Evolutionary conservation across 1,140 invertebrate genomes (phyloP), one percentile per base, ranked within the genome.

Genomic region (Aphaenogaster ashmeadi): DNA sequence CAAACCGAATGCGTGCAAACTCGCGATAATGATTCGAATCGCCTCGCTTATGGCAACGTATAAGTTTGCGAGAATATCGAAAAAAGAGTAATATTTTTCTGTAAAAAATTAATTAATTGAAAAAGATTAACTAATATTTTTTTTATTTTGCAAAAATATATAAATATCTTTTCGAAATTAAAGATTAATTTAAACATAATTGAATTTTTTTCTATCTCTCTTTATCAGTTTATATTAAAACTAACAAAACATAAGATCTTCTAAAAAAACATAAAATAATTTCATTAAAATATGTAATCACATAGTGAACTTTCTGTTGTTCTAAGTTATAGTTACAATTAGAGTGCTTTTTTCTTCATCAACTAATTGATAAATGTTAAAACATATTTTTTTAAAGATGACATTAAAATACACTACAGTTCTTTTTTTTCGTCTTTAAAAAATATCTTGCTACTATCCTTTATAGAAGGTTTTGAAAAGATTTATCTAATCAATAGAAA

Each of bases 21-120:
- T 60, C 38, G 6, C 13, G 7, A 60, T 44, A 36, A 27, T n/a
- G 54, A 83, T 75, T 74, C 44, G n/a, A 60, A 75, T 75, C 11
- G 11, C 0, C n/a, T 58, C 3, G 18, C 7, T 84, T 84, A 15
- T 38, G 2, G 5, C 41, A 38, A 21, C 13, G 18, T 44, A 36
- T 54, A 44, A 56, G 15, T 44, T 71, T 44, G 15, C 13, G 1
- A 44, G 21, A 4, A 15, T 15, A 11, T 6, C 2, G 1, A 47
- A 44, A 41, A 50, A 44, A 69, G 3, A 38, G 13, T 5, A 36
- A 47, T 18, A 13, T 56, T 72, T 83, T 71, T 60, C 13, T 74
- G 4, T 11, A 64, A 64, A 36, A 78, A 27, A 33, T 1, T 44
- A 41, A 52, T 27, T 27, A 27, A 27, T 27, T 27, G 41, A 18